Evolutionary conservation across 2,113 vertebrate genomes (phyloP).

Genomic region (Megaleporinus macrocephalus): DNA sequence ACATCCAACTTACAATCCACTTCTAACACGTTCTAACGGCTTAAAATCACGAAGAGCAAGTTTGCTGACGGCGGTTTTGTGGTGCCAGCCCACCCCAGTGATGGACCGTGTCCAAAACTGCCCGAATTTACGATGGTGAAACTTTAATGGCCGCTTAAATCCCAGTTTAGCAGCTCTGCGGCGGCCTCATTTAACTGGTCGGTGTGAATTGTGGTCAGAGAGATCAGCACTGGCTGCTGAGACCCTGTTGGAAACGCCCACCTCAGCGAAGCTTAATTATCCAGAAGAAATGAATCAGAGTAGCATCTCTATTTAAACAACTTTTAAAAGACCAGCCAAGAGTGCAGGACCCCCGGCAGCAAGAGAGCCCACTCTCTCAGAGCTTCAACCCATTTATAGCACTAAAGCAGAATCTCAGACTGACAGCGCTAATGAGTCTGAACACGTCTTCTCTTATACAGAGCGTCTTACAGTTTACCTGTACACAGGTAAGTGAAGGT

Average conservation of each 20-base stretch:
- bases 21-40: too few relatives aligned
- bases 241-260: neutral
- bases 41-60: neutral
- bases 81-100: neutral
- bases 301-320: neutral
- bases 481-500: too few relatives aligned
- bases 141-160: slow-evolving; percentile 10
- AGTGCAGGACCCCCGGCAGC: neutral
- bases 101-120: neutral
- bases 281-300: slow-evolving; percentile 8
- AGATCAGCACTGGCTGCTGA: slow-evolving; percentile 1
- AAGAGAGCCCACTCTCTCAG: neutral
- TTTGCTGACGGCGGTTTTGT: neutral
- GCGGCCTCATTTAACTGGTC: neutral
- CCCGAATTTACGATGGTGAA: neutral
- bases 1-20: too few relatives aligned
- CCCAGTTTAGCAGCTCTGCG: neutral
- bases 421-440: neutral
- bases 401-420: neutral
- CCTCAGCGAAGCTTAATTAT: neutral
- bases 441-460: neutral
- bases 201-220: neutral
- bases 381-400: neutral
- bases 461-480: too few relatives aligned
- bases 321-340: neutral